Evolutionary conservation across 2,888 invertebrate species (phyloP).

Genomic region (Siphonodentalium dalli): DNA sequence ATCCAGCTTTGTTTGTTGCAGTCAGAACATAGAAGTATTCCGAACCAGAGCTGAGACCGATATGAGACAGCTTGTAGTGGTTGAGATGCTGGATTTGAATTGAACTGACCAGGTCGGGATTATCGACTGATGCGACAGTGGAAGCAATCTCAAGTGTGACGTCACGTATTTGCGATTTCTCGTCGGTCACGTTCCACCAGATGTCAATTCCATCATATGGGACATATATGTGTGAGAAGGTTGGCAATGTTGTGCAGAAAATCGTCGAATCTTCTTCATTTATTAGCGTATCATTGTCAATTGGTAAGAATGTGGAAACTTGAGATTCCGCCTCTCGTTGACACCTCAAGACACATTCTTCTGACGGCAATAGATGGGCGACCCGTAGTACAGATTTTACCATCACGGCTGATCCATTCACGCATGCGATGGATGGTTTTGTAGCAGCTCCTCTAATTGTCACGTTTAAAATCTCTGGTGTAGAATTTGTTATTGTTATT

Average conservation of each 20-base stretch:
- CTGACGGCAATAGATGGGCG: no score
- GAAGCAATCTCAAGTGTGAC: conserved; percentile 31
- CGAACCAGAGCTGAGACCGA: conserved; percentile 24
- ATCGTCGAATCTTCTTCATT: conserved; percentile 3
- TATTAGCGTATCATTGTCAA: no score
- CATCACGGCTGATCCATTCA: conserved; percentile 10
- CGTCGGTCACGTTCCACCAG: conserved; percentile 27
- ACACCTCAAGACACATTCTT: no score
- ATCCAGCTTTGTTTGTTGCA: conserved; percentile 32
- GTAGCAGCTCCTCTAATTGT: conserved; percentile 20
- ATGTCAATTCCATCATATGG: conserved; percentile 31
- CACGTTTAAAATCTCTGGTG: conserved; percentile 28
- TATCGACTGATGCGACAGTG: not conserved
- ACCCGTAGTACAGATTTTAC: conserved; percentile 11
- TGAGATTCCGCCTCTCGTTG: no score
- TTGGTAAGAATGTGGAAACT: no score
- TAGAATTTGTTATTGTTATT: conserved; percentile 31
- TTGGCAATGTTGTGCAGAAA: conserved; percentile 7
- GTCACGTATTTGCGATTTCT: conserved; percentile 34
- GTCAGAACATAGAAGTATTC: conserved; percentile 29
- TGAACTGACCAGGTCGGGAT: conserved; percentile 27
- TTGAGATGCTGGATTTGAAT: conserved; percentile 18
- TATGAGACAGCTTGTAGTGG: conserved; percentile 21
- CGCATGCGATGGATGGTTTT: conserved; percentile 24
- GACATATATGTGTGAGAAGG: conserved; percentile 22